phyloP scores from a whole-genome alignment of 2,113 vertebrate genomes.

The Amazona vittata region DNA sequence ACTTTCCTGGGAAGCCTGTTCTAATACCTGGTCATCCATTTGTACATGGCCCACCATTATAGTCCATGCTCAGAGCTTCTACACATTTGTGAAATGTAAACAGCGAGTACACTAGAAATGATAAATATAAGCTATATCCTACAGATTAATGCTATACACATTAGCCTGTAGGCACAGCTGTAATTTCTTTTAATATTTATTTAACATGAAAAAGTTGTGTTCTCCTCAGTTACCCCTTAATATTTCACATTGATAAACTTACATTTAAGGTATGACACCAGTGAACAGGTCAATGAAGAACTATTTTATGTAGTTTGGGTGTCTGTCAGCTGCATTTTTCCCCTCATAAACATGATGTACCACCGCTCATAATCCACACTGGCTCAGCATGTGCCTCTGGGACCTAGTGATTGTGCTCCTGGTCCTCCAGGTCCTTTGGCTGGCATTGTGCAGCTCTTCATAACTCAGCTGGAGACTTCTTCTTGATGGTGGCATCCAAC shows the following conservation, averaged over 20 bases:
- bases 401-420: no score
- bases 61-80: neutral
- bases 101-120: neutral
- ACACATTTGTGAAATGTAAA: neutral
- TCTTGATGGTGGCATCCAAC: neutral
- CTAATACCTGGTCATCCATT: neutral
- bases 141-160: neutral
- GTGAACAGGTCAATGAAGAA: neutral
- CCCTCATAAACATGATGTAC: neutral
- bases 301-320: neutral
- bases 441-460: neutral
- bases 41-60: neutral
- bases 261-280: neutral
- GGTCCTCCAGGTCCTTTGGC: neutral
- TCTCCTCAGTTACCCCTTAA: neutral
- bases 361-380: accelerated
- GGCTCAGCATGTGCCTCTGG: neutral
- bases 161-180: neutral
- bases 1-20: neutral
- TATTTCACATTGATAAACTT: neutral
- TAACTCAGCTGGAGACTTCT: neutral
- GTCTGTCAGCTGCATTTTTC: neutral
- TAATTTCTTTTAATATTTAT: neutral
- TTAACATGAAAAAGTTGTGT: neutral
- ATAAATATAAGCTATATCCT: neutral